Base-by-base conservation (phyloP, 2,888 invertebrate species). In the Priapulus caudatus region DNA sequence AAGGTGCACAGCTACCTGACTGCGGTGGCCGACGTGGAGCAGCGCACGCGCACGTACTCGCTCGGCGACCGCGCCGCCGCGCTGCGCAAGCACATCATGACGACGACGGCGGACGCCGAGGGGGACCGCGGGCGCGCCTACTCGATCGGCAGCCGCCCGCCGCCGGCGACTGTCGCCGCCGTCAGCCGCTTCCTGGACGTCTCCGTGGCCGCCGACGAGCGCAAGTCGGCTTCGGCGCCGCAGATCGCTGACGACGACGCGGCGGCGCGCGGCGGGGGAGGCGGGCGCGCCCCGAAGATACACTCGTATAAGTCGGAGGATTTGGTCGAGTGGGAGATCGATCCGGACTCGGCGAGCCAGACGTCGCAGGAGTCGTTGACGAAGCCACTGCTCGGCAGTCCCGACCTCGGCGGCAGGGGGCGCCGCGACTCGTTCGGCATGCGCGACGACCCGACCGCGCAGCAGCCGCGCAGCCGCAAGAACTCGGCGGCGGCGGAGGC, bases 1-100 rank as follows among this genome's bases (percentile, higher is more conserved):
- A 33, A 33, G n/a, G 33, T 33, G 10, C 33, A 33, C 33, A 33
- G 33, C n/a, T 33, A 33, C n/a, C n/a, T 33, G n/a, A n/a, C 33
- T 10, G 10, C 33, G 10, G 10, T n/a, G 10, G 33, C 10, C n/a
- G 33, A 33, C n/a, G 33, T 10, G 33, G 33, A 10, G n/a, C 33
- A 33, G 33, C 33, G 33, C n/a, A 10, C 33, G n/a, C 33, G 33
- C 10, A 10, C 10, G 10, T 33, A 33, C n/a, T 33, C 33, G 33
- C n/a, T 33, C 10, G 33, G 33, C n/a, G 33, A 33, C n/a, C 10
- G n/a, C 10, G n/a, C 33, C n/a, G 33, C 33, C n/a, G 33, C 33
- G 10, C 33, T 33, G 10, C 33, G 33, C n/a, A 33, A 33, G n/a
- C 33, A 33, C 10, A 33, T 33, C 10, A 10, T 10, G n/a, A n/a